Base-by-base conservation (phyloP, 1,140 invertebrate species). In the Acromyrmex heyeri region DNA sequence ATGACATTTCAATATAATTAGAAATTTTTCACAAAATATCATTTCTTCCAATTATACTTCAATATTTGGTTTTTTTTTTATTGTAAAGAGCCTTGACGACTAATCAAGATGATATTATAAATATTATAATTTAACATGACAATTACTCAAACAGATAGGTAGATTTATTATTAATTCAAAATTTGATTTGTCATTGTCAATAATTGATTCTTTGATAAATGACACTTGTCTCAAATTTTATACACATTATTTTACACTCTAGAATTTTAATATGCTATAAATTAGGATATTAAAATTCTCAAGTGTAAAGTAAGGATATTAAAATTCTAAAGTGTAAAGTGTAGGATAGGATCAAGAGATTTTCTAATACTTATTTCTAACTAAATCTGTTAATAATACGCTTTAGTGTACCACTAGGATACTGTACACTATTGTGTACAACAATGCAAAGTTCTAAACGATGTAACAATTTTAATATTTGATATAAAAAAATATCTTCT, bases 151-250 rank as follows among this genome's bases (percentile, higher is more conserved):
- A 27, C 14, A 27, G 18, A 10, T 65, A 30, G 7, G 6, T 64
- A 34, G 18, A 65, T 34, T 65, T 38, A 34, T 7, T 34, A 30
- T 34, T 34, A 30, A 65, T 65, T n/a, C 8, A 16, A 64, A 64
- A 30, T 30, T 34, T 34, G 34, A 30, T 34, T 4, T n/a, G 18
- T 5, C 18, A 34, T 3, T 34, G 62, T 18, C 30, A 50, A 8
- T 30, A 53, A 70, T 30, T 70, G 8, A 70, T 70, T 48, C 6
- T 70, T 16, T 48, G 7, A 70, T 70, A 18, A 64, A 27, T 34
- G 1, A 70, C 50, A 69, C 5, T 7, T 4, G n/a, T 48, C 5
- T 64, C 27, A 8, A 34, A 18, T 48, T 7, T 69, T 16, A 48
- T 8, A 48, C 8, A 3, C 7, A 24, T 21, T 69, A 69, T 2